These are phyloP conservation scores for Uria aalge DNA, from an alignment of 2,113 vertebrate species.

Conservation along the genomic window DNA sequence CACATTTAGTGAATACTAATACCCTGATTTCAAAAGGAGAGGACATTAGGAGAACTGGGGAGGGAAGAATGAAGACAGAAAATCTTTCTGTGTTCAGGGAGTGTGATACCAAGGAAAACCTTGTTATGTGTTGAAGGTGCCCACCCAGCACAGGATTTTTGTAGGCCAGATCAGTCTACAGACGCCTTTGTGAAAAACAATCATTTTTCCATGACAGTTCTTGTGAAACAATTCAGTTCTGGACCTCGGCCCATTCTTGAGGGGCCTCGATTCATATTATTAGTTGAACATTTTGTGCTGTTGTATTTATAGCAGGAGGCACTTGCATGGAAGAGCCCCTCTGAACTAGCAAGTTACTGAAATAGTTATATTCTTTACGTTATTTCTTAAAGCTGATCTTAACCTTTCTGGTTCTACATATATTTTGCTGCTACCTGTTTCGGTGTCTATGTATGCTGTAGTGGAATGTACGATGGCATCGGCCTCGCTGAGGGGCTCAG, in stretches of 20 bases:
- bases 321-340: not conserved
- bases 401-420: accelerated
- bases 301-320: not conserved
- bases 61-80: not conserved
- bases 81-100: not conserved
- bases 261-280: not conserved
- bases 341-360: not conserved
- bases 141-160: not conserved
- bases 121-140: not conserved
- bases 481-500: not conserved
- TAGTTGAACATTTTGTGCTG: not conserved
- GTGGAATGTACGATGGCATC: accelerated
- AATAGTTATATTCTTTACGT: accelerated
- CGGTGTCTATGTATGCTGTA: accelerated
- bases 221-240: not conserved
- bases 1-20: not conserved
- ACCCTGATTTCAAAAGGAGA: not conserved
- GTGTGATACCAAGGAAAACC: not conserved
- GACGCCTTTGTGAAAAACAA: not conserved
- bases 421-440: not conserved
- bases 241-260: not conserved
- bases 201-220: not conserved
- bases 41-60: not conserved
- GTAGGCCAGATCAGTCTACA: not conserved
- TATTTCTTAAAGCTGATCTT: not conserved